Base-by-base conservation (phyloP, 2,113 vertebrate species). In the Chlamydotis undulata region DNA sequence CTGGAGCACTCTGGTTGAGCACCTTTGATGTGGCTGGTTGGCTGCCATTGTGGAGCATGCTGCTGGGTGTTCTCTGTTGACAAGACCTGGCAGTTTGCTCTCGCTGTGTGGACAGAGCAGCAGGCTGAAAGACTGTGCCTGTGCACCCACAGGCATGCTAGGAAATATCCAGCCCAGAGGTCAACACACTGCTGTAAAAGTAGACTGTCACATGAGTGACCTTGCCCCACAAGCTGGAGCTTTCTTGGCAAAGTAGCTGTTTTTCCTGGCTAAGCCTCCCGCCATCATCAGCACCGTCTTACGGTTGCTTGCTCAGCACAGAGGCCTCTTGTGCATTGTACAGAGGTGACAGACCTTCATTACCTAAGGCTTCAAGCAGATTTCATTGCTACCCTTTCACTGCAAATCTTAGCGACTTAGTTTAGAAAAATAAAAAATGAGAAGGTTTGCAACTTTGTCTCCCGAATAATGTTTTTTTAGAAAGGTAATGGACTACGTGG, bases 401-500 rank as follows among this genome's bases (percentile, higher is more conserved):
- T 71, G 31, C 22, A 39, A 82, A 37, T 24, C 55, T 53, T 41
- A 10, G 43, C 4, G 9, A 47, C 33, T 60, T 87, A 59, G 9
- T 87, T 89, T 43, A 84, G 60, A 28, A 87, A 57, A 81, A 49
- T 19, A 37, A 50, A 33, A 69, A 60, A 10, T 14, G 1, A n/a
- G 15, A 26, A 41, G 2, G 2, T 76, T 74, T 90, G 33, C 33
- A 71, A 43, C 22, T 10, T 78, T 91, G 10, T 43, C 49, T 81
- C 16, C 9, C 29, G n/a, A 26, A 26, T 3, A 41, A 63, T 31
- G 5, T 9, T n/a, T 60, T 60, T 67, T 68, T 43, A 56, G 11
- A 52, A 82, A 85, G 23, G 11, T 35, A 33, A 35, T 0, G 0
- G 37, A 12, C 5, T 26, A 9, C 1, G 2, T 57, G 0, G 4